Conservation (phyloP, 1,140 invertebrate genomes). For the Ooceraea biroi region DNA sequence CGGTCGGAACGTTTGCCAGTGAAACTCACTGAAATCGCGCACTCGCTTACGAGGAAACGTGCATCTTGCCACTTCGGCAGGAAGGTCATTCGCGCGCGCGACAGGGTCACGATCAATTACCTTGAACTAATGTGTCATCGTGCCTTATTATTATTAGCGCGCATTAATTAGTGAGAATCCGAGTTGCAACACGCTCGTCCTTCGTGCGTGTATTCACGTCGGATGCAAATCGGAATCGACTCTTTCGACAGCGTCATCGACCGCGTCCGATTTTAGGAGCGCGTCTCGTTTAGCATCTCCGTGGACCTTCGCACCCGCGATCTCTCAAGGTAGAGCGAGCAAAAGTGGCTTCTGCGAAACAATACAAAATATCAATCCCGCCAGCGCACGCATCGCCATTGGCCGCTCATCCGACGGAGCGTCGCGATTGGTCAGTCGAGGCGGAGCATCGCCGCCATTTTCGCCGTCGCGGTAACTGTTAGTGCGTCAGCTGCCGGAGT, state of each 20-base stretch:
- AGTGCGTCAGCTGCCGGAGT: constrained; percentile 72
- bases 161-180: constrained; percentile 22
- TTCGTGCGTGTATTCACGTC: constrained; percentile 58
- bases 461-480: constrained; percentile 66
- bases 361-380: constrained; percentile 52
- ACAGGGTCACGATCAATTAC: constrained; percentile 1
- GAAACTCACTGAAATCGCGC: no score
- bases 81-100: background rate
- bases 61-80: no score
- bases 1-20: no score
- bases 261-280: background rate
- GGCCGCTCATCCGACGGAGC: constrained; percentile 39
- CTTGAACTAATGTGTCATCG: constrained; percentile 19
- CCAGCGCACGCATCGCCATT: background rate
- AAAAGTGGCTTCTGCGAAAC: background rate
- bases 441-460: constrained; percentile 42
- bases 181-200: constrained; percentile 37
- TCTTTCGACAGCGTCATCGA: constrained; percentile 1
- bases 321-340: background rate
- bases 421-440: constrained; percentile 53
- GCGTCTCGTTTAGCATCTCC: background rate
- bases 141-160: constrained; percentile 39
- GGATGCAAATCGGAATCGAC: constrained; percentile 4
- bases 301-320: background rate
- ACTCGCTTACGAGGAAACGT: no score